Base-by-base conservation (phyloP, 2,797 vertebrate genomes). In the Artibeus lituratus region DNA sequence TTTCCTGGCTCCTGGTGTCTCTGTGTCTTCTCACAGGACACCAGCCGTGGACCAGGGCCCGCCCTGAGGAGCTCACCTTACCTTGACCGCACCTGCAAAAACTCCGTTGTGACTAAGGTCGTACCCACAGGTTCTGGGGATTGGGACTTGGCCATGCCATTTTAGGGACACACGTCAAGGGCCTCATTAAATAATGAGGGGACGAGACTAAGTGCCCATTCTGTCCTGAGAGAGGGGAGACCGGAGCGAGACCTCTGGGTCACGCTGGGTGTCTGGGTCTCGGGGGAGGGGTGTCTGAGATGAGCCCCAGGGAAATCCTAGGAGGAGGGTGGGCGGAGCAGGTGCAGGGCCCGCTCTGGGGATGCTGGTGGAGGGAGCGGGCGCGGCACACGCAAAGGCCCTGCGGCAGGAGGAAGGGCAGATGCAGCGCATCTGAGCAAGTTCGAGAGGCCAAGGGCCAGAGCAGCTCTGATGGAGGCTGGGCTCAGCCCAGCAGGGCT, bases 71-170 rank as follows among this genome's bases (percentile, higher is more conserved):
- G 26, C 74, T 70, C 42, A 1, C 39, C 76, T 11, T 4, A 9
- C 26, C 69, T n/a, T 15, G 9, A 2, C 39, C 2, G 70, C 18
- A 14, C 12, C 62, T 19, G 10, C 39, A 32, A 18, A 69, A 15
- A 16, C 39, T 26, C 39, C 6, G 15, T 29, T 5, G 4, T 29
- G 14, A 16, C 26, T 15, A 8, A 73, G 53, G 73, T 39, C 42
- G 21, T 11, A 9, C 0, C 14, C 9, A 2, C 0, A 6, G 18
- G 24, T 65, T 81, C 86, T 69, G 2, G 57, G 29, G 2, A 0
- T 5, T 10, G 12, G 10, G 65, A 59, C 26, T 29, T 3, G 39
- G 84, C 35, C 14, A 16, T 7, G 42, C 4, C 7, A 35, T n/a
- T n/a, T 47, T 7, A 4, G 51, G 26, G 19, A 39, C 42, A 11